Evolutionary conservation across 2,797 vertebrate genomes (phyloP), one percentile per base, ranked within the genome.

Genomic region (Cuculus canorus): DNA sequence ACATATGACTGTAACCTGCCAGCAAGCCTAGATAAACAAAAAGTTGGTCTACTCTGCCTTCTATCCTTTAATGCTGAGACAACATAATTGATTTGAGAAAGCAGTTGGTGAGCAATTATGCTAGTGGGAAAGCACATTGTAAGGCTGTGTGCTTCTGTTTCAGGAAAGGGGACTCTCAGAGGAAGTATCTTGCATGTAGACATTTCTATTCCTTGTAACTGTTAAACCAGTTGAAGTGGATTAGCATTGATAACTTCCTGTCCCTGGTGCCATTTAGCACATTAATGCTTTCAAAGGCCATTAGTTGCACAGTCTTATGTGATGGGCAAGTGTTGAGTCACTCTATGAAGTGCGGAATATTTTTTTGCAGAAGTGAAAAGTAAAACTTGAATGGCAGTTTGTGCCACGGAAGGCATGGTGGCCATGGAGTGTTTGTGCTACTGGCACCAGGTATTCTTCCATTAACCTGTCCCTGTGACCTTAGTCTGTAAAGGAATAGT

Each of bases 1-100:
- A 45, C 93, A 96, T 96, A 94, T 75, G 94, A 97, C 90, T 95
- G 83, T 93, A 96, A 96, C 96, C 86, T 96, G 95, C 90, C 92
- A 95, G 92, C 83, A 63, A 87, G 90, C 83, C 76, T 89, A 78
- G 93, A 85, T 97, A 96, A 96, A 96, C 92, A 93, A 91, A 92
- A 97, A 95, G 71, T 94, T 95, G 90, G 88, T 95, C 88, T 95
- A 83, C 68, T 92, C 78, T 96, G 90, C 88, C 59, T 92, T 89
- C 75, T 69, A 10, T 87, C 88, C 83, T 87, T 95, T 90, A 95
- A 47, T 82, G 83, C 93, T 95, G 95, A 95, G 88, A 93, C 93
- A 91, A 96, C 94, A 61, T 96, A 95, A 96, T 90, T 95, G 96
- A 96, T 94, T 95, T 91, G 92, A 92, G 93, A 84, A 83, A 94